Evolutionary conservation across 2,888 invertebrate genomes (phyloP).

Genomic region (Eupithecia tripunctaria): DNA sequence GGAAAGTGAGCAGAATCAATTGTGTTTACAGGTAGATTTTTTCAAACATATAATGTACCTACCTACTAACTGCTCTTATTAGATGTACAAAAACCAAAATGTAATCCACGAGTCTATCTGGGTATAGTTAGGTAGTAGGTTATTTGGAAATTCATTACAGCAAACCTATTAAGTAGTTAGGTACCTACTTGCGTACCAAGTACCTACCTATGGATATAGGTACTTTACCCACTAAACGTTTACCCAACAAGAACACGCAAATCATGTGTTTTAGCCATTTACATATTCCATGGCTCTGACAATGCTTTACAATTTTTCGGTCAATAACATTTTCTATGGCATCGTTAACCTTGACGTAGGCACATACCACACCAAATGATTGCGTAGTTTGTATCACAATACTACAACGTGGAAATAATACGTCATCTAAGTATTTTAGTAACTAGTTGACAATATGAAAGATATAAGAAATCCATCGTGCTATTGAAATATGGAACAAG

Average conservation of each 20-base stretch:
- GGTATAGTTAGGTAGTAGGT: not conserved
- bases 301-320: conserved; percentile 23
- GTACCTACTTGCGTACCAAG: too few relatives aligned
- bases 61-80: not conserved
- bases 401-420: conserved; percentile 13
- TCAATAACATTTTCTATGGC: conserved; percentile 26
- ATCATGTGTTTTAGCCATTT: conserved; percentile 9
- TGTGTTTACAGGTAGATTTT: not conserved
- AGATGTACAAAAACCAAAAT: not conserved
- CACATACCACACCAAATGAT: conserved; percentile 46
- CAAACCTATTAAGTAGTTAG: not conserved
- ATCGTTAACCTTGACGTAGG: conserved; percentile 44
- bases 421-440: not conserved
- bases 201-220: too few relatives aligned
- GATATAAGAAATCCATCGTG: not conserved
- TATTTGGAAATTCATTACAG: not conserved
- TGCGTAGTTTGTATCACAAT: conserved; percentile 53
- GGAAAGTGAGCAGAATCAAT: too few relatives aligned
- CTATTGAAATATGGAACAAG: not conserved
- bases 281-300: conserved; percentile 8
- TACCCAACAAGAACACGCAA: not conserved
- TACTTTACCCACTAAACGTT: not conserved
- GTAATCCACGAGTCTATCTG: not conserved
- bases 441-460: not conserved
- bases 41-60: not conserved